Evolutionary conservation across 2,888 invertebrate species (phyloP), one percentile per base, ranked within the genome.

Genomic region (Drosophila monieri): DNA sequence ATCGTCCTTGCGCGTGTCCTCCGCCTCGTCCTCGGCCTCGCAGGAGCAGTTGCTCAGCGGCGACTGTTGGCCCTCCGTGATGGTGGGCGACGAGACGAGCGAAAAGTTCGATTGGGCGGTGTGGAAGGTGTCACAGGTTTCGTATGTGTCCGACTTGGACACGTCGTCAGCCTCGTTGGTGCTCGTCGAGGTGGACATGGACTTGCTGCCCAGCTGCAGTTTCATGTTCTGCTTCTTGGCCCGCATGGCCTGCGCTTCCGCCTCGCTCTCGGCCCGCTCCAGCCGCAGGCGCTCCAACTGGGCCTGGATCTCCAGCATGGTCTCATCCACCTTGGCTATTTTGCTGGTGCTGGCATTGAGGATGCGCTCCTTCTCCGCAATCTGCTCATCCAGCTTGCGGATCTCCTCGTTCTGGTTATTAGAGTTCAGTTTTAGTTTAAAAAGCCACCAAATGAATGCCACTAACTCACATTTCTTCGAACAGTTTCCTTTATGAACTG

Each of bases 111-210:
- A 93, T 6, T 94, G 93, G 0, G 96, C 95, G 18, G 96, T 96
- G 91, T 96, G 96, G 92, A 95, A 96, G 0, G 95, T 95, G 81
- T 95, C 95, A 69, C 93, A 94, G 57, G 94, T 91, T 83, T 90
- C 90, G 60, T 88, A 88, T 18, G 89, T 90, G 61, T 91, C 91
- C 46, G 90, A 88, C 54, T 88, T 88, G 58, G 89, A 90, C 44
- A 88, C 74, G 46, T 90, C 90, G 21, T 84, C 86, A 21, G 85
- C 83, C 35, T 88, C 88, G 52, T 81, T 66, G 18, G 73, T 80
- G 77, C 44, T 78, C 37, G 72, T 89, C 90, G 72, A 73, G 0
- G 93, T 93, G 12, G 93, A 76, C 73, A 75, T 76, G 12, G 77
- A 74, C 59, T 80, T 88, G 78, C 94, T 94, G 65, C 65, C 58